Percentiles rank a stretch among this genome's conserved stretches.
Evolutionary conservation across 2,113 vertebrate species (phyloP).

Genomic region (Ancistrus triradiatus): DNA sequence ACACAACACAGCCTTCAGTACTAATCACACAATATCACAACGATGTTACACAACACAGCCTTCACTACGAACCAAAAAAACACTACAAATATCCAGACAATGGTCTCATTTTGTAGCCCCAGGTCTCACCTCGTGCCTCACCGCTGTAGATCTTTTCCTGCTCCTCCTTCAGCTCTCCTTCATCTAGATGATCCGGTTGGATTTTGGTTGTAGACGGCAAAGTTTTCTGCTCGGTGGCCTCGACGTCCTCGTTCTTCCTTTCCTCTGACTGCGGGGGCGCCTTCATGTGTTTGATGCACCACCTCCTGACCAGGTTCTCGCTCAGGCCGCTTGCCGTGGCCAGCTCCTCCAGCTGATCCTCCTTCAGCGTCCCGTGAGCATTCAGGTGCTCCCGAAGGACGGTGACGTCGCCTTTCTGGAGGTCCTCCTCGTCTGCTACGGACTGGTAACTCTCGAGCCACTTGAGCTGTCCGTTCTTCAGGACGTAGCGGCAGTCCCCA

Average conservation of each 20-base stretch:
- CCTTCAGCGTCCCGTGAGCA: slow-evolving; percentile 69
- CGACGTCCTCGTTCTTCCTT: slow-evolving; percentile 21
- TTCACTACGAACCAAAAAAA: no score
- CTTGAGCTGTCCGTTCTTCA: slow-evolving; percentile 92
- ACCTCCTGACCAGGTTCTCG: slow-evolving; percentile 78
- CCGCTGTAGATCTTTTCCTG: slow-evolving; percentile 44
- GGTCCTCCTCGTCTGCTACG: slow-evolving; percentile 70
- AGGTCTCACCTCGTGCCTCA: slow-evolving; percentile 57
- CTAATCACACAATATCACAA: no score
- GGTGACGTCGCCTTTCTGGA: slow-evolving; percentile 55
- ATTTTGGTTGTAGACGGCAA: slow-evolving; percentile 35
- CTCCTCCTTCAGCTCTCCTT: slow-evolving; percentile 52
- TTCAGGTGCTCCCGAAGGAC: slow-evolving; percentile 78
- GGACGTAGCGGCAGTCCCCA: slow-evolving; percentile 88
- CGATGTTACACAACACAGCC: no score
- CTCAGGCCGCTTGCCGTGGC: slow-evolving; percentile 75
- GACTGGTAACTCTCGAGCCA: slow-evolving; percentile 90
- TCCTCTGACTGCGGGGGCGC: slow-evolving; percentile 8
- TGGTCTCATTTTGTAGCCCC: no score
- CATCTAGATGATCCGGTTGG: slow-evolving; percentile 29
- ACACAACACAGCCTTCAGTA: no score
- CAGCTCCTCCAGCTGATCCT: slow-evolving; percentile 77
- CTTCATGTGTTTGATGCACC: slow-evolving; percentile 69
- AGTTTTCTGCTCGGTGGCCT: slow-evolving; percentile 20
- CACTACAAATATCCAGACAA: no score